A percentile compares a stretch with the other conserved stretches of the same genome.
Conservation (phyloP, 2,888 invertebrate species). For the Dicroscelio sp. region DNA sequence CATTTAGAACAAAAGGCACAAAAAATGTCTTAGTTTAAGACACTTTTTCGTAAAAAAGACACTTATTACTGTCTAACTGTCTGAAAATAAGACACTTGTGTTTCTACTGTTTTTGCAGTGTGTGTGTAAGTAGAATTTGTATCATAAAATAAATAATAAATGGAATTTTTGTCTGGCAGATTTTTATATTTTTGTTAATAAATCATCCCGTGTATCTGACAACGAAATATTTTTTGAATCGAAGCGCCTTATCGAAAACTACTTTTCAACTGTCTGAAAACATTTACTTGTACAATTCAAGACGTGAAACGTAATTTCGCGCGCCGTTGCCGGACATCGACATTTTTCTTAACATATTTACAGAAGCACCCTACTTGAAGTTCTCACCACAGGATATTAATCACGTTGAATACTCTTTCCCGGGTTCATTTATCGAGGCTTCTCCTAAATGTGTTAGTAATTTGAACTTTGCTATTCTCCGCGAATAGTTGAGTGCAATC, state of each 20-base stretch:
- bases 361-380: not conserved
- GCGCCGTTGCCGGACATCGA: not conserved
- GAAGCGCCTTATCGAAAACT: not conserved
- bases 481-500: slow-evolving; percentile 15
- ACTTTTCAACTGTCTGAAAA: too few relatives aligned
- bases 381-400: slow-evolving; percentile 50
- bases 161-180: too few relatives aligned
- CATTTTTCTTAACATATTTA: slow-evolving; percentile 35
- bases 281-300: not conserved
- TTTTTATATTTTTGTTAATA: too few relatives aligned
- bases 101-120: too few relatives aligned
- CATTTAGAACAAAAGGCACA: too few relatives aligned
- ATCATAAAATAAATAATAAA: too few relatives aligned
- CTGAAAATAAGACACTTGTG: too few relatives aligned
- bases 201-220: too few relatives aligned
- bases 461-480: slow-evolving; percentile 39
- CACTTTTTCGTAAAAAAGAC: too few relatives aligned
- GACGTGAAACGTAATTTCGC: not conserved
- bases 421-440: slow-evolving; percentile 37
- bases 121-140: too few relatives aligned
- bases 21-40: too few relatives aligned
- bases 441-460: slow-evolving; percentile 28
- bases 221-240: not conserved
- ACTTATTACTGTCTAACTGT: too few relatives aligned
- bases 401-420: slow-evolving; percentile 24